Evolutionary conservation across 2,113 vertebrate species (phyloP), one percentile per base, ranked within the genome.

Genomic region (Megaleporinus macrocephalus): DNA sequence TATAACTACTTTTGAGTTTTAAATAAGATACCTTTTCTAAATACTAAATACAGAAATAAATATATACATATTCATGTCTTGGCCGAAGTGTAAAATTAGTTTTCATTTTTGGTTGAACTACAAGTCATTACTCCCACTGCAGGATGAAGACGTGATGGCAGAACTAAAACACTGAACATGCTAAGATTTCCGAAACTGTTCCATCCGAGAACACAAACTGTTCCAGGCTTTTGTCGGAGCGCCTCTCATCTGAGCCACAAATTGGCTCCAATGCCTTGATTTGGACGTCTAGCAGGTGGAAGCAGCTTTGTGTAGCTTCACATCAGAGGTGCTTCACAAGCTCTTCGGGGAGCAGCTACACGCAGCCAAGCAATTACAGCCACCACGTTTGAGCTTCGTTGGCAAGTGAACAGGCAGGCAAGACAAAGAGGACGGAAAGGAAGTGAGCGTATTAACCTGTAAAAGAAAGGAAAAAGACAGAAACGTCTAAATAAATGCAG

Each of bases 311-410:
- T 41, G 65, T 57, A 36, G 76, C 6, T 57, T 79, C 66, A 79
- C 51, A 71, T 79, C 65, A 69, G 65, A 72, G 70, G 30, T 1
- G 41, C 26, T 68, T 78, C 27, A 26, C 63, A 41, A 78, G 30
- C 26, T 22, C 47, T 16, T 11, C 44, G 44, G 26, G 61, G 62
- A 66, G 11, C 61, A 47, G 30, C 13, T 20, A 49, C 41, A 33
- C 18, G 20, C 49, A 66, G 47, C 62, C 63, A 69, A 55, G 49
- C 76, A 78, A 41, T 53, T 36, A 73, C 5, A 51, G 18, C 24
- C 30, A 71, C 12, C 44, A 53, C 59, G 20, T 47, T 29, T 57
- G 53, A 36, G 30, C 15, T 74, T 33, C 57, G 9, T 9, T 51
- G 44, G 44, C 18, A 66, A 51, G 75, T 18, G 27, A 51, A 66